Evolutionary conservation across 1,140 invertebrate genomes (phyloP).

Genomic region (Philaenus spumarius): DNA sequence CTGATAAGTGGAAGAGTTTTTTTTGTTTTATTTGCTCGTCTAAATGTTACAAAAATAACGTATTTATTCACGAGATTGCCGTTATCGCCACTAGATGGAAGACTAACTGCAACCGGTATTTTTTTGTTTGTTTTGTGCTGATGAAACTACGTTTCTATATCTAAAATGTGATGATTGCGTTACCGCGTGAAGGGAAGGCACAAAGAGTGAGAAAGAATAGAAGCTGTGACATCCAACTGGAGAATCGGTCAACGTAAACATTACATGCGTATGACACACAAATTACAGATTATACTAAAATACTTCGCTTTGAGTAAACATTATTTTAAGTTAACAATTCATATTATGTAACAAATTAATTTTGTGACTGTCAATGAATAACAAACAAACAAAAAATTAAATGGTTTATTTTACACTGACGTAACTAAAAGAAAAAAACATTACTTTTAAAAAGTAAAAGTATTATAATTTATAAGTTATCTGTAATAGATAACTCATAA

Average conservation of each 20-base stretch:
- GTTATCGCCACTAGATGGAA: not conserved
- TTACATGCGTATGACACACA: no score
- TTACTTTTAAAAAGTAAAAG: no score
- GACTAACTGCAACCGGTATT: not conserved
- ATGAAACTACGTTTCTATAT: not conserved
- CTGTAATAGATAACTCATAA: no score
- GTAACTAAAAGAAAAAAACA: no score
- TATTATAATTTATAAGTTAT: no score
- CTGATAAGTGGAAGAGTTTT: no score
- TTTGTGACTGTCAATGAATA: not conserved
- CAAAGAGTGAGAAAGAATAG: conserved; percentile 1
- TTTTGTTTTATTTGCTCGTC: no score
- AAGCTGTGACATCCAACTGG: conserved; percentile 7
- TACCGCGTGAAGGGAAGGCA: conserved; percentile 4
- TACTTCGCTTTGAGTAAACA: no score
- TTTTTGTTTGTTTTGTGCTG: not conserved
- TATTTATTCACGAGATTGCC: not conserved
- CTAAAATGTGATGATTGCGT: not conserved
- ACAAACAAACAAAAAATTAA: not conserved
- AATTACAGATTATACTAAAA: no score
- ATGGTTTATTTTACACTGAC: not conserved
- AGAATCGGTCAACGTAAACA: no score
- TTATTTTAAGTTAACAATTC: no score
- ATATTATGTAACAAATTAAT: not conserved
- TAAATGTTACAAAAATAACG: no score